Evolutionary conservation across 2,113 vertebrate genomes (phyloP), one percentile per base, ranked within the genome.

Genomic region (Cochlearius cochlearius): DNA sequence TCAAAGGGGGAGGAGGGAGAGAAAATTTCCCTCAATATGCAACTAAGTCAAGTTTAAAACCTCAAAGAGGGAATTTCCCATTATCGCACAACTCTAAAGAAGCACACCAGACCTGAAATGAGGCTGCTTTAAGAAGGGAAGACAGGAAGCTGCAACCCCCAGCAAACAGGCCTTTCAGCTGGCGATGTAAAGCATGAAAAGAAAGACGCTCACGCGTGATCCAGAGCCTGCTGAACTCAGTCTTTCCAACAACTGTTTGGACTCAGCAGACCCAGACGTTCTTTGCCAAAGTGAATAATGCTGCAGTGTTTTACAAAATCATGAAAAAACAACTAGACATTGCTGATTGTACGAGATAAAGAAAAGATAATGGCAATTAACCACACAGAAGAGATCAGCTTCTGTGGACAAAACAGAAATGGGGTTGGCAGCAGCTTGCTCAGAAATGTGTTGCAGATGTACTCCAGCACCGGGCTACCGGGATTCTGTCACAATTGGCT

Each of bases 61-160:
- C 67, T 83, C 50, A n/a, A 36, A 71, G 60, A 22, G 38, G 39
- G 59, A 80, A 52, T 63, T 58, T 19, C 62, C 78, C 76, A 29
- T 39, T 41, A 15, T 36, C 23, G 36, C 13, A 26, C 27, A 56
- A 67, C 47, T 59, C 71, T 22, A 11, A 12, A 58, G 41, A 4
- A 90, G 53, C 29, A 53, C n/a, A 45, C 7, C 36, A 59, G 76
- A 26, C 27, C 41, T 47, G 67, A 79, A 88, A 89, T 34, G 25
- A 72, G 94, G 86, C 94, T 94, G 80, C 95, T 92, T 43, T 90
- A 93, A 97, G 96, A 76, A 58, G 69, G 88, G 96, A 93, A 96
- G 92, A 90, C 76, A 72, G 92, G 96, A 97, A 96, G 85, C 89
- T 91, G 92, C 92, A 96, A 94, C 29, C 87, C 96, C 94, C 96